Evolutionary conservation across 2,888 invertebrate species (phyloP).

Genomic region (Altica lythri): DNA sequence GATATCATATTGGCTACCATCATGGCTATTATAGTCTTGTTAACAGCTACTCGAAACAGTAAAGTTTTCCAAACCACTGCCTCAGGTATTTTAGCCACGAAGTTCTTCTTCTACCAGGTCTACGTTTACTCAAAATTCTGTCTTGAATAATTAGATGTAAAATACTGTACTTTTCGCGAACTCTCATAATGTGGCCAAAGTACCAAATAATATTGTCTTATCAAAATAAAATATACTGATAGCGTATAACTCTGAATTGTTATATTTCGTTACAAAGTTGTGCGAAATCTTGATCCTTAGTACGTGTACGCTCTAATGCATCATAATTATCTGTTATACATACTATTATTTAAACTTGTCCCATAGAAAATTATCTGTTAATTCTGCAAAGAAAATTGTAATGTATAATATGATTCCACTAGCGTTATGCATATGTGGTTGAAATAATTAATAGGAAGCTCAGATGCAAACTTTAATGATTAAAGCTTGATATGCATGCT

Average conservation of each 20-base stretch:
- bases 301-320: neutral
- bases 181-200: too few species aligned
- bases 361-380: neutral
- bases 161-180: too few species aligned
- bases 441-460: constrained; percentile 14
- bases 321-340: neutral
- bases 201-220: neutral
- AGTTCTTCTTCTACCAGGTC: too few species aligned
- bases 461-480: constrained; percentile 8
- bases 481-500: constrained; percentile 9
- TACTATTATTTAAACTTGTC: neutral
- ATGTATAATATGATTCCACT: neutral
- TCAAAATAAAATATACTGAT: too few species aligned
- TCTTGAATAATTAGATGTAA: too few species aligned
- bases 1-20: too few species aligned
- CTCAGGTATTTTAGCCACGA: too few species aligned
- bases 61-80: too few species aligned
- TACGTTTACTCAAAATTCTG: too few species aligned
- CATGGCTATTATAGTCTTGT: too few species aligned
- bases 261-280: neutral
- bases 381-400: neutral
- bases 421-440: constrained; percentile 12
- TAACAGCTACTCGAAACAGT: too few species aligned
- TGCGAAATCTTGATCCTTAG: neutral
- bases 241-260: neutral